A percentile compares a stretch with the other conserved stretches of the same genome.
phyloP scores from a whole-genome alignment of 2,888 invertebrate species.

The Leptogaster cylindrica region DNA sequence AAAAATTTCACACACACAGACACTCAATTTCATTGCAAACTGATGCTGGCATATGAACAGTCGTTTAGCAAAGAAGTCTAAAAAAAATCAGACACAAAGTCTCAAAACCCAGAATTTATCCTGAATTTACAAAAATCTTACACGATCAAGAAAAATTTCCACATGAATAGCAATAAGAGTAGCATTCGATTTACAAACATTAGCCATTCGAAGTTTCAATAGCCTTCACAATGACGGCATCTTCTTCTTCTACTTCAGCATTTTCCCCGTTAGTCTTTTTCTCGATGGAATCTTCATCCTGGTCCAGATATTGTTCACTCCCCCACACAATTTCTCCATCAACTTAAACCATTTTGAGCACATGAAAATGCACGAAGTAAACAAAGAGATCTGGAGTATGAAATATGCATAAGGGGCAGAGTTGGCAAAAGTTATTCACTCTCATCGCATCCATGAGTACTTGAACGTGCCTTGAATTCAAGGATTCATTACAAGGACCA shows the following conservation, averaged over 20 bases:
- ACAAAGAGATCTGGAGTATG: constrained; percentile 27
- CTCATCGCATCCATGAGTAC: constrained; percentile 34
- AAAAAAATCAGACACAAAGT: background rate
- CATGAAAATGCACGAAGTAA: constrained; percentile 19
- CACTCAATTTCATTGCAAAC: too few relatives aligned
- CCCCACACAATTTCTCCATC: background rate
- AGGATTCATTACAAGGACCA: constrained; percentile 8
- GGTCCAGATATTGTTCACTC: background rate
- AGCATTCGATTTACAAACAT: constrained; percentile 13
- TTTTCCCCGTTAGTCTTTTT: background rate
- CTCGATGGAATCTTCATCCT: constrained; percentile 1
- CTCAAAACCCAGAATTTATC: background rate
- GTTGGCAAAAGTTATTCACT: constrained; percentile 31
- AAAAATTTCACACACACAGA: too few relatives aligned
- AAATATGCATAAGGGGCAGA: constrained; percentile 30
- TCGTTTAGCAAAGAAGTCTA: too few relatives aligned
- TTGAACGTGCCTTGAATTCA: constrained; percentile 30
- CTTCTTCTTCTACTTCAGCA: too few relatives aligned
- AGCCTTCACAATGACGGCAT: constrained; percentile 3
- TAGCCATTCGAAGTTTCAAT: constrained; percentile 3
- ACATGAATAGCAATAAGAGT: constrained; percentile 3
- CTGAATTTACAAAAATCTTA: background rate
- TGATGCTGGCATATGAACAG: too few relatives aligned
- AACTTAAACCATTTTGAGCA: background rate
- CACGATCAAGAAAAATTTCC: background rate